Evolutionary conservation across 1,140 invertebrate genomes (phyloP), one percentile per base, ranked within the genome.

Genomic region (Achroia grisella): DNA sequence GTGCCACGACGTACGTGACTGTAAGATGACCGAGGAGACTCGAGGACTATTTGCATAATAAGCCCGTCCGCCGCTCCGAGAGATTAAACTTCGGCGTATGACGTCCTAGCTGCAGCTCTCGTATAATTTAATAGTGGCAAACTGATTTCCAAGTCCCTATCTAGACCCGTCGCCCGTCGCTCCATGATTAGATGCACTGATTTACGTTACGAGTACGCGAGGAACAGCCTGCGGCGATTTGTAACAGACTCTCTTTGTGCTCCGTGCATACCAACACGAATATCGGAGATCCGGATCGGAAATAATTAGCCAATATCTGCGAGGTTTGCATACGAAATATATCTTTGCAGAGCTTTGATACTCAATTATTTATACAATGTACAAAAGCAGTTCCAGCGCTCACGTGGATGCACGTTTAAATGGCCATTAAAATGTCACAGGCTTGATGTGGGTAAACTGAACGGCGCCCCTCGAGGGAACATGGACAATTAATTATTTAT

Each of bases 61-160:
- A 76, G 69, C 77, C 69, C 60, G 64, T 62, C 70, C 71, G 67
- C 52, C 60, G 64, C 74, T 69, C 56, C 55, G 59, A 68, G 63
- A 78, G 72, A 81, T 81, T 81, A 78, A 78, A 81, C 74, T 78
- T 77, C 61, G 65, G 62, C 73, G 71, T 79, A 82, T 76, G 73
- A 77, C 70, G 72, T 75, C 66, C 67, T 60, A 64, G 58, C 69
- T 76, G 72, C 73, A 69, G 72, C 64, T 64, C 67, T 61, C 62
- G 56, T 77, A 77, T 82, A 82, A 82, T 79, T 82, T 71, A 82
- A 82, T 82, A 82, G 71, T 73, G 72, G 72, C 71, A 71, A 80
- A 77, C 71, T 78, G 73, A 80, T 72, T 80, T 63, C 62, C 51
- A 68, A 79, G 52, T 76, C 56, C 42, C 48, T 53, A 61, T 64